Conservation (phyloP, 2,797 vertebrate genomes). For the Hafferia zeledoni region DNA sequence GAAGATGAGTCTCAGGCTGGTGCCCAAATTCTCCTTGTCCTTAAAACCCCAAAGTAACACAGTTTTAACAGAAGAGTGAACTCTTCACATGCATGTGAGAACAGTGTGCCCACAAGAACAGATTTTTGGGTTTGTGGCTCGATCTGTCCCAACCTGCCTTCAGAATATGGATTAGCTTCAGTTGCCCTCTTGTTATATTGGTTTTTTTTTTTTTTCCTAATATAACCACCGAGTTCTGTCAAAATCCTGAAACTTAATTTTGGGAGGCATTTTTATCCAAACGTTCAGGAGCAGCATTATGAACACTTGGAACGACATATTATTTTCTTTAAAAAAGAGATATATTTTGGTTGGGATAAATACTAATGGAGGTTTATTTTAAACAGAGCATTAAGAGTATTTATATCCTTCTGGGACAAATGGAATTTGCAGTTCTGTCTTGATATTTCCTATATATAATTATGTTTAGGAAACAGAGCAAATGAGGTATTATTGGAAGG, state of each 20-base stretch:
- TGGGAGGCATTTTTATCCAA: not conserved
- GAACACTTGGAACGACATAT: rapidly evolving
- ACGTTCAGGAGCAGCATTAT: not conserved
- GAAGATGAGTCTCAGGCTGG: not conserved
- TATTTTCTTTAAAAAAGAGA: not conserved
- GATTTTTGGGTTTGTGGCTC: not conserved
- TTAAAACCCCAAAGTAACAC: not conserved
- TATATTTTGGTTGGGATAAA: not conserved
- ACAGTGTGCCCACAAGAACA: not conserved
- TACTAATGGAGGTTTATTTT: not conserved
- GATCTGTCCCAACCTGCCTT: not conserved
- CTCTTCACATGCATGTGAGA: not conserved
- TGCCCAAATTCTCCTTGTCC: not conserved
- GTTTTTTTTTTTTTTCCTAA: not conserved
- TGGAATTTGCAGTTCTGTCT: not conserved
- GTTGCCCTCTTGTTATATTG: not conserved
- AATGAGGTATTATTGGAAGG: not conserved
- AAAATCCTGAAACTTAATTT: not conserved
- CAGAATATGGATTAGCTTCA: not conserved
- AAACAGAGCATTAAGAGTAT: not conserved
- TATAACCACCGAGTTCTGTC: not conserved
- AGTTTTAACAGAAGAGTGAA: not conserved
- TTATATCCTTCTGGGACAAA: not conserved
- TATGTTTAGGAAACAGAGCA: not conserved
- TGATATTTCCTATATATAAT: not conserved